phyloP scores from a whole-genome alignment of 2,888 invertebrate species.

The Actias luna region DNA sequence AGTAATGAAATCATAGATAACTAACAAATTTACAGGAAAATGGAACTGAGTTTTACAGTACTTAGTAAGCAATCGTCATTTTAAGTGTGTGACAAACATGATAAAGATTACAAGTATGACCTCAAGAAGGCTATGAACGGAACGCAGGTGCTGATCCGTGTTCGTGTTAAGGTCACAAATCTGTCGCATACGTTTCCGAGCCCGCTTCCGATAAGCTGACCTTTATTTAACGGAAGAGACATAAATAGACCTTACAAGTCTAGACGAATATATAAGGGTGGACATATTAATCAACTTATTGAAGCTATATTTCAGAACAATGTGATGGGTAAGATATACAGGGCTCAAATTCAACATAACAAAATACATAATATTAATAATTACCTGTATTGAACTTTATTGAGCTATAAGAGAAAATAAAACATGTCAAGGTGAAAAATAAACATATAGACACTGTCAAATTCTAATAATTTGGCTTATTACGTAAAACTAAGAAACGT shows the following conservation, averaged over 20 bases:
- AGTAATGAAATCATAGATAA: not conserved
- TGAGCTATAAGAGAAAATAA: too few relatives aligned
- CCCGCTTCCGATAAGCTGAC: conserved; percentile 16
- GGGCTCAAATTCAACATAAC: not conserved
- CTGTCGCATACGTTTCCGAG: conserved; percentile 16
- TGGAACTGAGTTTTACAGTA: not conserved
- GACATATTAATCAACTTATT: not conserved
- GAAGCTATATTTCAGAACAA: not conserved
- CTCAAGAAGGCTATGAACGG: conserved; percentile 18
- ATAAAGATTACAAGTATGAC: conserved; percentile 23
- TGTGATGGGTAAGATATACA: not conserved
- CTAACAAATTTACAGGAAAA: not conserved
- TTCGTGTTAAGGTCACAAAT: conserved; percentile 24
- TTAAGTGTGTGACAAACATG: conserved; percentile 27
- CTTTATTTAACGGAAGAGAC: conserved; percentile 14
- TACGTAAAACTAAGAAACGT: too few relatives aligned
- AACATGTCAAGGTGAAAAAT: too few relatives aligned
- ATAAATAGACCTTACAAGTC: not conserved
- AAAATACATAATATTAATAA: not conserved
- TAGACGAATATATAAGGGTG: not conserved
- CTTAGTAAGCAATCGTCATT: not conserved
- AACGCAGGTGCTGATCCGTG: conserved; percentile 13
- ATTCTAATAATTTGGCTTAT: too few relatives aligned
- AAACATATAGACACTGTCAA: too few relatives aligned
- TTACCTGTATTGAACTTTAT: too few relatives aligned